Percentiles rank a stretch among this genome's conserved stretches.
Conservation (phyloP, 2,888 invertebrate species). For the Lasioglossum malachurum region DNA sequence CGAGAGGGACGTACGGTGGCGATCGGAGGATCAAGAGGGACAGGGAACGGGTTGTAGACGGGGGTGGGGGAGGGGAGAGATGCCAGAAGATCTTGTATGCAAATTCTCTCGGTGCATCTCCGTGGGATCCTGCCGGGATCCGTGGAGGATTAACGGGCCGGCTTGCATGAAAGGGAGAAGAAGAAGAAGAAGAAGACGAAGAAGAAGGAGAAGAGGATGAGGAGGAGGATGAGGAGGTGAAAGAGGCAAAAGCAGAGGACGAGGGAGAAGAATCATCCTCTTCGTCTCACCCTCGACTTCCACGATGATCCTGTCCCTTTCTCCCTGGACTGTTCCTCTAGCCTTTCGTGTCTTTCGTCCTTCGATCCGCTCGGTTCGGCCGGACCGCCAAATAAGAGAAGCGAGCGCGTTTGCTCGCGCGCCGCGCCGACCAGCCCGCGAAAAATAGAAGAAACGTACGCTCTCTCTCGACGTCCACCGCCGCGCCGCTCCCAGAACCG, state of each 20-base stretch:
- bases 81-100: slow-evolving; percentile 84
- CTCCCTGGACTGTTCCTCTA: slow-evolving; percentile 21
- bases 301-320: slow-evolving; percentile 20
- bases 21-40: slow-evolving; percentile 67
- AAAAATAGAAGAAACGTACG: slow-evolving; percentile 63
- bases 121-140: slow-evolving; percentile 84
- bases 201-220: slow-evolving; percentile 54
- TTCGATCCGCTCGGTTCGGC: slow-evolving; percentile 67
- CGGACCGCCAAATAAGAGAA: slow-evolving; percentile 81
- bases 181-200: slow-evolving; percentile 65
- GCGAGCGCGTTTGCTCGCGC: slow-evolving; percentile 74
- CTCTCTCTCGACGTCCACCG: slow-evolving; percentile 53
- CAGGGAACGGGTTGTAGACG: slow-evolving; percentile 70
- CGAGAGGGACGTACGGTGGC: slow-evolving; percentile 42
- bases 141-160: slow-evolving; percentile 85
- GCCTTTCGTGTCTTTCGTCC: slow-evolving; percentile 47
- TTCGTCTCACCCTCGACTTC: slow-evolving; percentile 31
- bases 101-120: slow-evolving; percentile 84
- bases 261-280: slow-evolving; percentile 30
- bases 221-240: slow-evolving; percentile 65
- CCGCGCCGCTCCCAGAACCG: slow-evolving; percentile 42
- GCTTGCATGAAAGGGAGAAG: slow-evolving; percentile 83
- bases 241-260: neutral
- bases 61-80: slow-evolving; percentile 77
- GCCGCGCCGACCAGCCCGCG: slow-evolving; percentile 62